phyloP scores from a whole-genome alignment of 2,888 invertebrate species.

The Shargacucullia verbasci region DNA sequence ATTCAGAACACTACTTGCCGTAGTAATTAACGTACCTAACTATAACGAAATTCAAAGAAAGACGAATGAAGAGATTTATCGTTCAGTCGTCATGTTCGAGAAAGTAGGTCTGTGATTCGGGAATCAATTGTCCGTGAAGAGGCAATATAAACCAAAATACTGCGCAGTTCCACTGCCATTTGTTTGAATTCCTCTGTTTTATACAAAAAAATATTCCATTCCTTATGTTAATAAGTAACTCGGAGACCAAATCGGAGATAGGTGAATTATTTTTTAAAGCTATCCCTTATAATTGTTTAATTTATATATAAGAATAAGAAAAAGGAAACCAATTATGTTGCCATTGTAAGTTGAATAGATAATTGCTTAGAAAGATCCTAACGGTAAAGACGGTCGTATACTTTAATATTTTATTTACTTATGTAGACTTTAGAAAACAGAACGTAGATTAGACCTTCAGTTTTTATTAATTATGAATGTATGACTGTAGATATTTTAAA shows the following conservation, averaged over 20 bases:
- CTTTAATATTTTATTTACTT: not conserved
- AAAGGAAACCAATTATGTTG: too few species aligned
- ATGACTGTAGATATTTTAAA: too few species aligned
- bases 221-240: not conserved
- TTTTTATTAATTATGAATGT: too few species aligned
- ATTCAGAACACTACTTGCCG: constrained; percentile 5
- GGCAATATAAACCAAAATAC: not conserved
- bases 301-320: too few species aligned
- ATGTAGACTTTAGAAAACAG: not conserved
- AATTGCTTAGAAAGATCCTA: not conserved
- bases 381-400: not conserved
- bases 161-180: not conserved
- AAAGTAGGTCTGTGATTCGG: constrained; percentile 18
- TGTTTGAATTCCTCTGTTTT: not conserved
- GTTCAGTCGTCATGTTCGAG: constrained; percentile 7
- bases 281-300: too few species aligned
- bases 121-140: constrained; percentile 17
- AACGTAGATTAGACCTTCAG: too few species aligned
- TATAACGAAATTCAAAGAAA: constrained; percentile 11
- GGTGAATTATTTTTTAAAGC: too few species aligned
- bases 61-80: constrained; percentile 1
- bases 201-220: constrained; percentile 5
- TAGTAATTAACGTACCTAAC: constrained; percentile 13
- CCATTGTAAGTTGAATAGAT: not conserved
- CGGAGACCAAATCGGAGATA: not conserved